phyloP scores from a whole-genome alignment of 2,113 vertebrate species.

The Pavo muticus region DNA sequence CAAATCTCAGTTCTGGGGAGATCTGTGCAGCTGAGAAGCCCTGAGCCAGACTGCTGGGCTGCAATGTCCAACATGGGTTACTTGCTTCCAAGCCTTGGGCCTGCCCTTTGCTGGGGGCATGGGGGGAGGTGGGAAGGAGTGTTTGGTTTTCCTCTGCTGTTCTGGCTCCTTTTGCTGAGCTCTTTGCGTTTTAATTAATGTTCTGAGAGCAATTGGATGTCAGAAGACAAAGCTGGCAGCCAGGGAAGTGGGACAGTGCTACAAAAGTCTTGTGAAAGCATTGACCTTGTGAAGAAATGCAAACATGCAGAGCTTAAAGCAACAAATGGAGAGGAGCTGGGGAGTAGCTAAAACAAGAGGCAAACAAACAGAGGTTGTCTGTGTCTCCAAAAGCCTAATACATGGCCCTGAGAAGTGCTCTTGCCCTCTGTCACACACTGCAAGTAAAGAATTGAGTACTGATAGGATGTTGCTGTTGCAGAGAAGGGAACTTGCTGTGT shows the following conservation, averaged over 20 bases:
- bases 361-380: constrained; percentile 15
- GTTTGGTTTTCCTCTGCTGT: constrained; percentile 5
- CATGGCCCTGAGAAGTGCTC: neutral
- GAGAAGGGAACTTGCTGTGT: neutral
- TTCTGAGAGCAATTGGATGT: neutral
- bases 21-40: neutral
- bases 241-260: neutral
- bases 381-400: neutral
- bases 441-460: neutral
- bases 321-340: constrained; percentile 14
- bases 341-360: neutral
- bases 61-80: neutral
- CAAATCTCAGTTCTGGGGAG: neutral
- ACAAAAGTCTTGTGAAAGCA: constrained; percentile 65
- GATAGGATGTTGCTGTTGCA: neutral
- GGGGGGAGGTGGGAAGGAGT: neutral
- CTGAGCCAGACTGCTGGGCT: neutral
- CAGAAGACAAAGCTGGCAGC: constrained; percentile 36
- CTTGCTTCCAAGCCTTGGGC: neutral
- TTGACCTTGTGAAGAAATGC: constrained; percentile 40
- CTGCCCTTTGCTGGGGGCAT: neutral
- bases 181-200: constrained; percentile 36
- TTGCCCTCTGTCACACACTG: neutral
- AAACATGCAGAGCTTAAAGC: constrained; percentile 40
- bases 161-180: neutral